Conservation (phyloP, 1,140 invertebrate genomes). For the Leptinotarsa defecta region DNA sequence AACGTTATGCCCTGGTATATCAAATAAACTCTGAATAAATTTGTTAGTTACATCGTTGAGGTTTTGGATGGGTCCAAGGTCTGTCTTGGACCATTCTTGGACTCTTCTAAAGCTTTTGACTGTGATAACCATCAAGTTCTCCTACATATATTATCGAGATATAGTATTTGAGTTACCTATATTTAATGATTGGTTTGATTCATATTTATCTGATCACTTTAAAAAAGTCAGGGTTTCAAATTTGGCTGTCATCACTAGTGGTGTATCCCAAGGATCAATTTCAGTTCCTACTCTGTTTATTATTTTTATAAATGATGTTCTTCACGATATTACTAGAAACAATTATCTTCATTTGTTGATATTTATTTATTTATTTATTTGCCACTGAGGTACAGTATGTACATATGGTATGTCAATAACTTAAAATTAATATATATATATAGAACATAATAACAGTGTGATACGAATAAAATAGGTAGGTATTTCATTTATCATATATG, state of each 20-base stretch:
- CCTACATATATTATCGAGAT: neutral
- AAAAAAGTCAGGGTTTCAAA: neutral
- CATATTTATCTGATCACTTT: neutral
- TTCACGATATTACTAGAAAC: no score
- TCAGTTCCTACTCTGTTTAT: no score
- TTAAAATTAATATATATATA: no score
- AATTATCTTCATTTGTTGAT: no score
- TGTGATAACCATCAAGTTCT: neutral
- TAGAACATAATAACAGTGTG: no score
- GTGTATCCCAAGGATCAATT: no score
- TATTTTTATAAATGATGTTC: no score
- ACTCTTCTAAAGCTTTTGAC: neutral
- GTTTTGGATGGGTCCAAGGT: neutral
- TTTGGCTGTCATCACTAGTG: neutral
- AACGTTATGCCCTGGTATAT: neutral
- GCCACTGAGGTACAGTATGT: no score
- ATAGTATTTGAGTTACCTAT: neutral
- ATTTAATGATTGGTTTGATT: neutral
- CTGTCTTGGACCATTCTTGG: neutral
- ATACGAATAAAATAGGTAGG: no score
- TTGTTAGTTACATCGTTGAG: neutral
- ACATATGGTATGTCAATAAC: no score
- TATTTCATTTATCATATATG: no score
- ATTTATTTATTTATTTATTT: no score
- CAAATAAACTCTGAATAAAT: neutral